Conservation (phyloP, 2,113 vertebrate species). For the Rhipidura dahli region DNA sequence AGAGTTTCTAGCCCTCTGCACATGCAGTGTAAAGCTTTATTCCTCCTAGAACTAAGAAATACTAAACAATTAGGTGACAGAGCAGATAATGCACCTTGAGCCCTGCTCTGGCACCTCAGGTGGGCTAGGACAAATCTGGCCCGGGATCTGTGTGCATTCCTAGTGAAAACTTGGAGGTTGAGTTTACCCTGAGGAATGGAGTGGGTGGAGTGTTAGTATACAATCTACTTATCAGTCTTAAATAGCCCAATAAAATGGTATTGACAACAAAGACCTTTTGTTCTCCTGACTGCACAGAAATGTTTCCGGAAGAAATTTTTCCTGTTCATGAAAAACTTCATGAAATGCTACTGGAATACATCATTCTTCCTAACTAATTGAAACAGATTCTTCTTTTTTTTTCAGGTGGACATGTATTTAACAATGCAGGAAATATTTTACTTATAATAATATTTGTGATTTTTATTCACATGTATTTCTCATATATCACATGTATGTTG, state of each 20-base stretch:
- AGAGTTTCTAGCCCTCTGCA: background rate
- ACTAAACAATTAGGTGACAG: background rate
- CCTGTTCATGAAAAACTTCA: background rate
- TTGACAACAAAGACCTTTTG: background rate
- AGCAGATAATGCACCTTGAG: accelerated
- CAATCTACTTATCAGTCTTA: background rate
- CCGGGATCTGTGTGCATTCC: accelerated
- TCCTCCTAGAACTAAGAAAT: background rate
- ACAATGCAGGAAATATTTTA: background rate
- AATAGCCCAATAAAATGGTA: background rate
- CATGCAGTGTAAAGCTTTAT: background rate
- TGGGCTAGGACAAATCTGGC: background rate
- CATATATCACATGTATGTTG: background rate
- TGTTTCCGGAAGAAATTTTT: background rate
- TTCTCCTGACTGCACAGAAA: background rate
- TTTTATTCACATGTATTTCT: background rate
- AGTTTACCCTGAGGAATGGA: background rate
- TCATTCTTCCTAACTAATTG: background rate
- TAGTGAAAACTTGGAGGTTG: background rate
- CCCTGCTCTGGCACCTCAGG: background rate
- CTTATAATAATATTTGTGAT: background rate
- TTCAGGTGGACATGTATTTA: background rate
- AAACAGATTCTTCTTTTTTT: background rate
- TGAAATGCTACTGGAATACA: background rate
- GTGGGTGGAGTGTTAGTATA: background rate